phyloP scores from a whole-genome alignment of 2,888 invertebrate species.

The Hermaeophaga mercurialis region DNA sequence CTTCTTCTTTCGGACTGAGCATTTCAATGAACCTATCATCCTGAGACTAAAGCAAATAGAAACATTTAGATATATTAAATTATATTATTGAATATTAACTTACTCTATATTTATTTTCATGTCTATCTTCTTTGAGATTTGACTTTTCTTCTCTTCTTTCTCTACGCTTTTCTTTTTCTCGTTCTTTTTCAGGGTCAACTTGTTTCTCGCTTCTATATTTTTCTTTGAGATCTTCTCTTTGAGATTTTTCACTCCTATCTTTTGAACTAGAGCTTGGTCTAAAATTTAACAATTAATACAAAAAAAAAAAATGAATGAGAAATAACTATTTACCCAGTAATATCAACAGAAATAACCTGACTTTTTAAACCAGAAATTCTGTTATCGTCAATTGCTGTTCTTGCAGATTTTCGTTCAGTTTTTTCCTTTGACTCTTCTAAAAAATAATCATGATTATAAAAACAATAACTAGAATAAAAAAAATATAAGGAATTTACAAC shows the following conservation, averaged over 20 bases:
- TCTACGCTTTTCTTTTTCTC: slow-evolving; percentile 65
- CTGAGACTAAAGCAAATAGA: slow-evolving; percentile 44
- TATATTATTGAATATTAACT: slow-evolving; percentile 30
- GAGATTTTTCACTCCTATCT: slow-evolving; percentile 54
- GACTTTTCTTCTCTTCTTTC: slow-evolving; percentile 61
- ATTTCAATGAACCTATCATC: slow-evolving; percentile 61
- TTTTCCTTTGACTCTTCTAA: slow-evolving; percentile 46
- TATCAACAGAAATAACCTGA: slow-evolving; percentile 41
- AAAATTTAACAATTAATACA: slow-evolving; percentile 12
- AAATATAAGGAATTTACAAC: slow-evolving; percentile 6
- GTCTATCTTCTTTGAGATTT: slow-evolving; percentile 44
- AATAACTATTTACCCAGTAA: slow-evolving; percentile 40
- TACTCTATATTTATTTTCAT: slow-evolving; percentile 55
- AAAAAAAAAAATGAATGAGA: not conserved
- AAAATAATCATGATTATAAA: slow-evolving; percentile 17
- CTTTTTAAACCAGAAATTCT: slow-evolving; percentile 43
- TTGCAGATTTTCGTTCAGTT: slow-evolving; percentile 45
- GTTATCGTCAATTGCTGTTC: slow-evolving; percentile 43
- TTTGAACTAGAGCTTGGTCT: slow-evolving; percentile 36
- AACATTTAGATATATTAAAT: not conserved
- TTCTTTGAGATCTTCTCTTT: slow-evolving; percentile 57
- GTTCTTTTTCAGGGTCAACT: slow-evolving; percentile 66
- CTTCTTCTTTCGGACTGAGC: slow-evolving; percentile 54
- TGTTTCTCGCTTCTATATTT: slow-evolving; percentile 62
- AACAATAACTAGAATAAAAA: slow-evolving; percentile 4